Conservation (phyloP, 2,797 vertebrate species). For the Passerculus sandwichensis region DNA sequence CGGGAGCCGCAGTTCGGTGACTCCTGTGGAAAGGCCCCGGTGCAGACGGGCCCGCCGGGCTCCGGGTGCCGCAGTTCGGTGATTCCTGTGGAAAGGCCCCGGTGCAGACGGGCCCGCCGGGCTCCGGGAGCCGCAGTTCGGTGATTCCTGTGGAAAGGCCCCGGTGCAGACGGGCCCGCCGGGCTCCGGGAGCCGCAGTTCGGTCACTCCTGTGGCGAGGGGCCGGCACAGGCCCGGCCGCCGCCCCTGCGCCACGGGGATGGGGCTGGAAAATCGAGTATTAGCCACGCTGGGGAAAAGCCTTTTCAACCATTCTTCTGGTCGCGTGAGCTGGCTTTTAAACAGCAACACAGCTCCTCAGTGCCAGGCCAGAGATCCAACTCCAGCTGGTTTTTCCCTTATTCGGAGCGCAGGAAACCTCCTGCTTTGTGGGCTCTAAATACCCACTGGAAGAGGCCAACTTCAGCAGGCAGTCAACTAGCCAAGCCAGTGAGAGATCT, state of each 20-base stretch:
- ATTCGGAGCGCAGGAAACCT: background rate
- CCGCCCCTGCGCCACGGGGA: background rate
- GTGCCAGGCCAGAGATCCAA: background rate
- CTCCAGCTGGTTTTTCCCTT: background rate
- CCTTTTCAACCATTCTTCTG: background rate
- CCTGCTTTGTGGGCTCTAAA: background rate
- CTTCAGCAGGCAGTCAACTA: background rate
- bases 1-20: background rate
- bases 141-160: background rate
- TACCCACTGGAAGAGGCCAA: background rate
- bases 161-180: background rate
- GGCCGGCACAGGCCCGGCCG: background rate
- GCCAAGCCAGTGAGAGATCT: background rate
- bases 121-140: background rate
- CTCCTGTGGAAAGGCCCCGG: background rate
- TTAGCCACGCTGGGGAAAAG: background rate
- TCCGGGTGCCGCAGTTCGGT: background rate
- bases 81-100: background rate
- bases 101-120: background rate
- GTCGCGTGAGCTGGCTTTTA: background rate
- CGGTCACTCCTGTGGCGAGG: background rate
- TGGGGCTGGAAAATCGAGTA: background rate
- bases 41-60: background rate
- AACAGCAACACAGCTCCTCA: background rate
- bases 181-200: no score